phyloP scores from a whole-genome alignment of 2,113 vertebrate genomes.

The Stegostoma tigrinum region DNA sequence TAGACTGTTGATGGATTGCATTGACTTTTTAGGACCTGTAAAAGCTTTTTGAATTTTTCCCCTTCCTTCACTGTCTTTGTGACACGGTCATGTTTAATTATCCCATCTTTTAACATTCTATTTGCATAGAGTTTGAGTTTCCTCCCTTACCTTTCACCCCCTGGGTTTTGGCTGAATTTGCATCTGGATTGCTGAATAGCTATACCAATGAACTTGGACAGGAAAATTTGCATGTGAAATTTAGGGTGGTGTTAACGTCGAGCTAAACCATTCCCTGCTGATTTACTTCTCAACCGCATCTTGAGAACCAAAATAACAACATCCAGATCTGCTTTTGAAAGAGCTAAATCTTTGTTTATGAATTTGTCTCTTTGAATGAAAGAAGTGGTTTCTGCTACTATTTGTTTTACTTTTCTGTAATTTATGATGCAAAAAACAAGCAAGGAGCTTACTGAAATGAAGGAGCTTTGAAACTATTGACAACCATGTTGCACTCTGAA shows the following conservation, averaged over 20 bases:
- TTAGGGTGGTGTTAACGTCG: neutral
- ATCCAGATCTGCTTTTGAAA: neutral
- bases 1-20: neutral
- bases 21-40: neutral
- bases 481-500: neutral
- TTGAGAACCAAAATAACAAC: neutral
- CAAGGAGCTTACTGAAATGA: neutral
- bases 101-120: neutral
- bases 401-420: neutral
- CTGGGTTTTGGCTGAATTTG: neutral
- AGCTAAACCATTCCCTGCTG: neutral
- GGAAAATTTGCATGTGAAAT: neutral
- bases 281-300: neutral
- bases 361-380: neutral
- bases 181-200: neutral
- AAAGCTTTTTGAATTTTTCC: neutral
- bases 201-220: neutral
- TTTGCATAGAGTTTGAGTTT: neutral
- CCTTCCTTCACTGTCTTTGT: neutral
- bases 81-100: neutral
- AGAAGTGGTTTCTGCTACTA: neutral
- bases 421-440: neutral
- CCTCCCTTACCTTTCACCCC: neutral
- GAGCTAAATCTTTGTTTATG: neutral
- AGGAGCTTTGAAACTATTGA: neutral